Evolutionary conservation across 2,797 vertebrate genomes (phyloP).

Genomic region (Sarcophilus harrisii): DNA sequence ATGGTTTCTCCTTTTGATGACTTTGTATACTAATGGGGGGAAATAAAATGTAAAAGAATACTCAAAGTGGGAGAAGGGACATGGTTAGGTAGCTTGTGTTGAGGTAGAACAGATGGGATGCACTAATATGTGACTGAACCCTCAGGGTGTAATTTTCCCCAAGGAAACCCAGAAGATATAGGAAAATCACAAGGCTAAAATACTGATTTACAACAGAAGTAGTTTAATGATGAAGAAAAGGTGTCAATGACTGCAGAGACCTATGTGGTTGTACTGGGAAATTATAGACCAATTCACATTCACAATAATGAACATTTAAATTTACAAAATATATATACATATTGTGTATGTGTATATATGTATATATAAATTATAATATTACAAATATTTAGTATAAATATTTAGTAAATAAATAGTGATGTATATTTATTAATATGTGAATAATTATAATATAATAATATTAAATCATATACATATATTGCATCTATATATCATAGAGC

Average conservation of each 20-base stretch:
- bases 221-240: background rate
- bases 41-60: background rate
- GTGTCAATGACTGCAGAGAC: background rate
- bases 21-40: background rate
- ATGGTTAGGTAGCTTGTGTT: background rate
- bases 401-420: too few species aligned
- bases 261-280: background rate
- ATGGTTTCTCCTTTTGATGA: background rate
- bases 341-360: background rate
- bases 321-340: background rate
- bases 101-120: background rate
- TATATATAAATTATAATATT: background rate
- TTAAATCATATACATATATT: too few species aligned
- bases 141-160: background rate
- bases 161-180: background rate
- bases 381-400: too few species aligned
- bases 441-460: too few species aligned
- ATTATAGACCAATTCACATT: background rate
- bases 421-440: too few species aligned
- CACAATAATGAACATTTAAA: background rate
- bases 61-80: background rate
- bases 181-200: background rate
- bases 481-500: background rate
- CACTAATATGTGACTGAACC: background rate
- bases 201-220: background rate